Base-by-base conservation (phyloP, 1,140 invertebrate species). In the Drosophila nigromelanica region DNA sequence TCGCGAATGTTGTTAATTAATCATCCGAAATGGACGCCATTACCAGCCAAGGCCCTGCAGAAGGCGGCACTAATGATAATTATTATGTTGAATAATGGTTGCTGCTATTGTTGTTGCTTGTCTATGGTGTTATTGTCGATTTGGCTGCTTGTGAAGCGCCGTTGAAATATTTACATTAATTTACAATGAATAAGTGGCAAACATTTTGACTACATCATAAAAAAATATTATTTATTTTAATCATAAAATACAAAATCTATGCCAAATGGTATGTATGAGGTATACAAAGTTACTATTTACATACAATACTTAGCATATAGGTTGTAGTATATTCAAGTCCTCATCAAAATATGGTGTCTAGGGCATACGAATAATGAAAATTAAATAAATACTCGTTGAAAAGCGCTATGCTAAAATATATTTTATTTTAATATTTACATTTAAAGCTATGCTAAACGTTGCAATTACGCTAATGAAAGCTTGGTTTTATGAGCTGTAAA, bases 1-100 rank as follows among this genome's bases (percentile, higher is more conserved):
- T 63, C 80, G 71, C 79, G 77, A 81, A 75, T 75, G 72, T 39
- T 39, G 54, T 71, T 78, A 83, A 81, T 81, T 78, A 81, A 81
- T 81, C 80, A 81, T 81, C 47, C 80, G 47, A 59, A 81, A 66
- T 74, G 75, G 73, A 39, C 58, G 79, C 56, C 79, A 72, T 67
- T 58, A 59, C 47, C 37, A 40, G 59, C 64, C 56, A 83, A 81
- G 79, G 61, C 54, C 70, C 27, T 43, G 61, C 80, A 68, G 61
- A 81, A 71, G 74, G 55, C 52, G 60, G 59, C 61, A 47, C 48
- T 60, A 73, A 73, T 77, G 52, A 61, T 70, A 80, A 60, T 80
- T 73, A 78, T 68, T 48, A 58, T 67, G 47, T 66, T 64, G 68
- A 64, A 55, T 64, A 45, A 59, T 78, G 58, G 8, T 21, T 14